Conservation (phyloP, 2,888 invertebrate species). For the Adela reaumurella region DNA sequence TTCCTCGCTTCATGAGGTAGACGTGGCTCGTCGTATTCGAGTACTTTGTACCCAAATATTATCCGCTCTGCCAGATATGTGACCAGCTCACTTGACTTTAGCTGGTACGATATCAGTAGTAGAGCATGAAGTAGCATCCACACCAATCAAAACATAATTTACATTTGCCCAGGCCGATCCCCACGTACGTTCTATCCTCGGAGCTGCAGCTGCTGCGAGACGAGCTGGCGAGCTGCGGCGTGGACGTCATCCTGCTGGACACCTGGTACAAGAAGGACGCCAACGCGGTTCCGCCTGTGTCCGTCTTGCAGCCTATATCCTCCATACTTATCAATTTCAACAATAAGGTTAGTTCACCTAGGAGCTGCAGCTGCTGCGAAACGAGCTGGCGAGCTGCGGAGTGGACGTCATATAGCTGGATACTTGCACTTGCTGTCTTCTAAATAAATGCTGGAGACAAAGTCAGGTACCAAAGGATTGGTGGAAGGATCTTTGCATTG, state of each 20-base stretch:
- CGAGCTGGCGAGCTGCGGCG: constrained; percentile 77
- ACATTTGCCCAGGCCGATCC: constrained; percentile 92
- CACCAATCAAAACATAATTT: too few relatives aligned
- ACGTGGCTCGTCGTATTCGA: too few relatives aligned
- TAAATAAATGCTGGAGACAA: too few relatives aligned
- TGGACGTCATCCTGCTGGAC: constrained; percentile 79
- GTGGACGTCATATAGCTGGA: constrained; percentile 81
- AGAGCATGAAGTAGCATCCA: too few relatives aligned
- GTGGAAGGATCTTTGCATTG: too few relatives aligned
- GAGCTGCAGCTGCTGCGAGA: constrained; percentile 86
- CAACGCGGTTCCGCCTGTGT: constrained; percentile 93
- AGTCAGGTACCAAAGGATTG: too few relatives aligned
- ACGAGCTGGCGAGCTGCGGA: constrained; percentile 78
- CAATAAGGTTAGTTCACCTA: constrained; percentile 96
- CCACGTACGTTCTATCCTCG: constrained; percentile 89
- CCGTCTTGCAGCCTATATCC: constrained; percentile 94
- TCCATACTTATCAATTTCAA: constrained; percentile 96
- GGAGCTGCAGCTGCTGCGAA: constrained; percentile 82
- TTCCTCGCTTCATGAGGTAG: too few relatives aligned
- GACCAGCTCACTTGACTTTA: too few relatives aligned
- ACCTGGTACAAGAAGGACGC: constrained; percentile 96
- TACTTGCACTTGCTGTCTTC: too few relatives aligned
- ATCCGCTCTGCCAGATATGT: too few relatives aligned
- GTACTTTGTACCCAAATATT: too few relatives aligned
- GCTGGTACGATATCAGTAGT: too few relatives aligned